Base-by-base conservation (phyloP, 1,140 invertebrate species). In the Belonocnema kinseyi region DNA sequence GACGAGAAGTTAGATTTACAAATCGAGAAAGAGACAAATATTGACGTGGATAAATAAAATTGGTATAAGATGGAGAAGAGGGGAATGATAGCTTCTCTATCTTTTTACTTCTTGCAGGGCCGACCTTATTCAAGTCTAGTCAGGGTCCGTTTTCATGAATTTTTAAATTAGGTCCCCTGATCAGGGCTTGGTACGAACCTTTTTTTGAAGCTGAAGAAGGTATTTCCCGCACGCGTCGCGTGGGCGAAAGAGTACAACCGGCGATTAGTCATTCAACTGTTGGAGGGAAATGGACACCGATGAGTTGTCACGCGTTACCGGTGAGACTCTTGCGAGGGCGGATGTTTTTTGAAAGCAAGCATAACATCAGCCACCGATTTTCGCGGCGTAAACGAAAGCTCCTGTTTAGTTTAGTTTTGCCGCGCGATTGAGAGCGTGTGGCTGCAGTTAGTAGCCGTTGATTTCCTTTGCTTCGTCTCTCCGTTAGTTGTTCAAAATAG, bases 321-420 rank as follows among this genome's bases (percentile, higher is more conserved):
- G 54, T 12, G 14, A 73, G 54, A 58, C 51, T 46, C 16, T 46
- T 4, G 10, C 76, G 73, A 40, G 73, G 54, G 66, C 82, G 72
- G 76, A 85, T 81, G 82, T 85, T 88, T 87, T 80, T 79, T 50
- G 78, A 87, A 88, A 83, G 81, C 73, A 51, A 26, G 33, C 12
- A 17, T 73, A n/a, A 56, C 71, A 58, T 73, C 75, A 46, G 33
- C 66, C 74, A 71, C 21, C 74, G 78, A 75, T 77, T 77, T 77
- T 70, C 74, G 76, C 76, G 66, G 77, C 75, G 76, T 79, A 79
- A 78, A 80, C 73, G 78, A 88, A 88, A 82, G 80, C 83, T 76
- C 75, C 73, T 80, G 81, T 80, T 88, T 85, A 88, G 82, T 81
- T 88, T 85, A 88, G 87, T 88, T 87, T 88, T 84, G 80, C 82